Conservation (phyloP, 53 echinoderm and acorn worm species). For the Patiria pectinifera region DNA sequence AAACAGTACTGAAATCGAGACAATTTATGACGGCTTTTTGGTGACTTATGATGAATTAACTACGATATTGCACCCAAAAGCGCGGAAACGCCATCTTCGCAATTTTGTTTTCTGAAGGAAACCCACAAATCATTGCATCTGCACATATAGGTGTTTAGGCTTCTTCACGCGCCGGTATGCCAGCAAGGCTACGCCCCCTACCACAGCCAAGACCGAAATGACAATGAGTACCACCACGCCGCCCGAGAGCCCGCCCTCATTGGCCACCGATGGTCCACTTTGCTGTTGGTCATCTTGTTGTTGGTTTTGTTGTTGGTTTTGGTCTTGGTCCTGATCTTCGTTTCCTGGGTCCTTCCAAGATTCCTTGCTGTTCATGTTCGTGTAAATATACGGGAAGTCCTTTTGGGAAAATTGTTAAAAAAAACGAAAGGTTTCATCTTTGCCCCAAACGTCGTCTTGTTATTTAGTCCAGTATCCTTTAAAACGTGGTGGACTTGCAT, state of each 20-base stretch:
- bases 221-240: slow-evolving; percentile 25
- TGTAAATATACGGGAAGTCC: slow-evolving; percentile 81
- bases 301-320: slow-evolving; percentile 2
- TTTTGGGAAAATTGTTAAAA: background rate
- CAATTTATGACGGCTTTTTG: too few relatives aligned
- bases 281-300: slow-evolving; percentile 17
- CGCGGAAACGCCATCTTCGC: background rate
- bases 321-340: background rate
- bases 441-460: background rate
- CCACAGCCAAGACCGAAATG: background rate
- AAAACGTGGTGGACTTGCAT: too few relatives aligned
- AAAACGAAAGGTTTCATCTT: background rate
- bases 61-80: too few relatives aligned
- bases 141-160: background rate
- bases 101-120: background rate
- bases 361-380: slow-evolving; percentile 73
- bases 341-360: slow-evolving; percentile 30
- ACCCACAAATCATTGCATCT: background rate
- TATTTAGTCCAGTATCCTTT: too few relatives aligned
- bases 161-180: background rate
- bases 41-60: too few relatives aligned
- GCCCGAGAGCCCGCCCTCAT: slow-evolving; percentile 40
- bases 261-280: background rate
- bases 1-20: too few relatives aligned
- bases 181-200: background rate